Evolutionary conservation across 1,140 invertebrate species (phyloP), one percentile per base, ranked within the genome.

Genomic region (Bilobella aurantiaca): DNA sequence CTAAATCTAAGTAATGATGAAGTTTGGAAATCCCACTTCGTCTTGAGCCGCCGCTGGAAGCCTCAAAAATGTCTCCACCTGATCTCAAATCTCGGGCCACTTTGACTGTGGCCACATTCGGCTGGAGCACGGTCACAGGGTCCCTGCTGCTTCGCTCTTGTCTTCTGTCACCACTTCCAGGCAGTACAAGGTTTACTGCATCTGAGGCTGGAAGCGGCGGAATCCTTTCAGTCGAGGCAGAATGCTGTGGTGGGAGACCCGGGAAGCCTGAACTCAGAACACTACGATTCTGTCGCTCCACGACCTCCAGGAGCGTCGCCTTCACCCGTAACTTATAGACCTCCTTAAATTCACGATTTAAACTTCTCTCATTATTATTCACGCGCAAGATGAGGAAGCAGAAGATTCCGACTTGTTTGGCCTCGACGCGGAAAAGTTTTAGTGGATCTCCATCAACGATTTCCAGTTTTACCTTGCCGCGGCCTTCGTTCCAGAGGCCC

Each of bases 351-450:
- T 98, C 95, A 30, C 95, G 82, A 78, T 98, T 97, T 34, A 97
- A 79, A 90, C 89, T 53, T 86, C 88, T 29, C 90, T 91, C 74
- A 89, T 83, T 65, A 90, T 95, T 64, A 57, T 66, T 65, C 29
- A 73, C 71, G 70, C 92, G 81, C 63, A 97, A 85, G 31, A 87
- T 81, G 27, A 97, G 81, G 76, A 97, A 98, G 77, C 88, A 92
- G 81, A 96, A 96, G 79, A 96, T 90, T 25, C 93, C 93, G 14
- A 97, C 87, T 30, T 85, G 78, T 18, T 85, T 80, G 61, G 91
- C 86, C 75, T 96, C 93, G 0, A 90, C 90, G 76, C 93, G 94
- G 80, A 98, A 98, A 75, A 96, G 88, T 74, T 90, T 89, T 64
- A 91, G 86, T 29, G 85, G 83, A 77, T 96, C 91, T 29, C 92